phyloP scores from a whole-genome alignment of 1,140 invertebrate species.

The Meloidogyne floridensis region DNA sequence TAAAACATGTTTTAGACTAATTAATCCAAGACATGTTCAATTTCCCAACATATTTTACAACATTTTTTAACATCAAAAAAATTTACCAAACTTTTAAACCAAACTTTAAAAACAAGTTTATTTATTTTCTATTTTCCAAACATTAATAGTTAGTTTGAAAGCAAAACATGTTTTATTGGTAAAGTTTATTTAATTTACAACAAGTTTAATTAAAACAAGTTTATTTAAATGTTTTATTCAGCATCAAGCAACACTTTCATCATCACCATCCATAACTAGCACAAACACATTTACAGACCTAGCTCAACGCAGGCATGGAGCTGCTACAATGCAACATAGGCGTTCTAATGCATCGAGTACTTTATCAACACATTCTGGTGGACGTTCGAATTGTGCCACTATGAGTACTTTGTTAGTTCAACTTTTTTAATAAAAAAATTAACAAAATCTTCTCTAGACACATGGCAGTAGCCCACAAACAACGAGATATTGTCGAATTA shows the following conservation, averaged over 20 bases:
- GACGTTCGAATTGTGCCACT: constrained; percentile 61
- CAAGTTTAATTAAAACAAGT: constrained; percentile 30
- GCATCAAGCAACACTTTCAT: constrained; percentile 41
- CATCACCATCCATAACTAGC: constrained; percentile 61
- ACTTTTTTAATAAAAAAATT: constrained; percentile 9
- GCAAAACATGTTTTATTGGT: too few species aligned
- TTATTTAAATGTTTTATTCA: not conserved
- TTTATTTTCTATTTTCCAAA: not conserved
- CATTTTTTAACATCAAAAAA: too few species aligned
- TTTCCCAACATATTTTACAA: too few species aligned
- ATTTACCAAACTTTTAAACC: too few species aligned
- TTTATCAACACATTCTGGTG: constrained; percentile 64
- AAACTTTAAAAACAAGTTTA: not conserved
- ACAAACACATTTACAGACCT: constrained; percentile 65
- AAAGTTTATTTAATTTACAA: not conserved
- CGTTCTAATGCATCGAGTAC: constrained; percentile 64
- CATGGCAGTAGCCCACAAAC: constrained; percentile 64
- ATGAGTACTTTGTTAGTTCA: constrained; percentile 49
- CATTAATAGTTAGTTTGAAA: not conserved
- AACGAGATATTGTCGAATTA: constrained; percentile 63
- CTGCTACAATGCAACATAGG: constrained; percentile 45
- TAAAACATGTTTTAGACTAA: not conserved
- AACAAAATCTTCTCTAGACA: constrained; percentile 37
- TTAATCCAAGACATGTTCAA: not conserved
- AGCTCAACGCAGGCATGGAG: constrained; percentile 59